Evolutionary conservation across 2,113 vertebrate genomes (phyloP).

Genomic region (Sylvilagus bachmani): DNA sequence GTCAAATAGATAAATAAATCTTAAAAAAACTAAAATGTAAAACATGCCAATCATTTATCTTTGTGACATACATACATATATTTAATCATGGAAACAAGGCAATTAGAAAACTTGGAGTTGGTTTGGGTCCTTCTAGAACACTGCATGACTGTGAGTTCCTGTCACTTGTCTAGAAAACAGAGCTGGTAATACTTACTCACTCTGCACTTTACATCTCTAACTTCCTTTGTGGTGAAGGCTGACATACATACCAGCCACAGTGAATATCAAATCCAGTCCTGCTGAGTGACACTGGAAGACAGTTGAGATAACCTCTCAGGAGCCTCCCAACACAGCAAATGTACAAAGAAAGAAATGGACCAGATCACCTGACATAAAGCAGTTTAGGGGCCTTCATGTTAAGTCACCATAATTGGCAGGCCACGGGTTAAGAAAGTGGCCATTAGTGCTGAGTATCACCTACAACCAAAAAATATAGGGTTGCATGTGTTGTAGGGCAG

Average conservation of each 20-base stretch:
- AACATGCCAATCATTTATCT: background rate
- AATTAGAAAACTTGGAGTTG: no score
- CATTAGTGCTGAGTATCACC: background rate
- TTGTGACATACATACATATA: background rate
- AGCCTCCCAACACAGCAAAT: background rate
- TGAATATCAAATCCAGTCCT: background rate
- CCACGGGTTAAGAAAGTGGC: background rate
- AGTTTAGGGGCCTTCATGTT: background rate
- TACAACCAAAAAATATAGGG: background rate
- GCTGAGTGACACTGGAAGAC: background rate
- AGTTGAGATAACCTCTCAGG: background rate
- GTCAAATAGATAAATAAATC: no score
- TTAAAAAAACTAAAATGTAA: background rate
- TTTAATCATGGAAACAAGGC: background rate
- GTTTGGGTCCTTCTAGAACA: background rate
- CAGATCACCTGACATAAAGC: background rate
- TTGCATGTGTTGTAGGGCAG: background rate
- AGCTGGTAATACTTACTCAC: constrained; percentile 23
- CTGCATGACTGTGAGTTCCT: background rate
- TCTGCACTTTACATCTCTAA: background rate
- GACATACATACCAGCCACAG: background rate
- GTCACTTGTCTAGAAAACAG: background rate
- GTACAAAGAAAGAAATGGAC: background rate
- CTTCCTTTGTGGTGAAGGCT: constrained; percentile 15
- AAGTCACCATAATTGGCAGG: background rate